Evolutionary conservation across 2,888 invertebrate species (phyloP), one percentile per base, ranked within the genome.

Genomic region (Plusia festucae): DNA sequence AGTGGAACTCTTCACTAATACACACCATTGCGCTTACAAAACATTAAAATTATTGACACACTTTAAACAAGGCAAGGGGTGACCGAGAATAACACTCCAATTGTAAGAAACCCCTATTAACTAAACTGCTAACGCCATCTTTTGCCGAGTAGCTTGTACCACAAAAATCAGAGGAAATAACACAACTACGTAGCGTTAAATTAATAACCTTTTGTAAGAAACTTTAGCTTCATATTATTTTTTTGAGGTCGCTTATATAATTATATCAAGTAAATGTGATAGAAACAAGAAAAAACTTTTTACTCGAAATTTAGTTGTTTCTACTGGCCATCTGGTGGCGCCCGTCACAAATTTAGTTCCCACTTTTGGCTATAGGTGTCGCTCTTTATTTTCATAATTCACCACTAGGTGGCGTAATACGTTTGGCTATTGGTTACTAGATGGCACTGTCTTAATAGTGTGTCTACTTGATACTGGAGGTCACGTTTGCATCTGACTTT

Each of bases 291-390:
- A 7, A 27, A 27, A 27, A 1, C 27, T 1, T 27, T 7, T 7
- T 27, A 27, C 27, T 7, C 30, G 0, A 5, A 46, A 24, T 15
- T 16, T 8, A 52, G 0, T 2, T 68, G 40, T 6, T 18, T 5
- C 75, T 79, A 73, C 52, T 80, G 32, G 7, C 9, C 67, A 52
- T 16, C 52, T 86, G 87, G 30, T 78, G 82, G 54, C 79, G 51
- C 16, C 51, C 0, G 13, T 1, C n/a, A 15, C 11, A 0, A 0
- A 5, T 15, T 27, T 66, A 67, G 53, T 68, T 44, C 27, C 13
- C 16, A 8, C 13, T 8, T 27, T 60, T 8, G 0, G 6, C 30
- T 9, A 59, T 58, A 86, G 88, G 78, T 70, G 82, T 57, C 79
- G 56, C 34, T 61, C 8, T 52, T 44, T 53, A 6, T 27, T 55